phyloP scores from a whole-genome alignment of 2,113 vertebrate species.

The Eurystomus gularis region DNA sequence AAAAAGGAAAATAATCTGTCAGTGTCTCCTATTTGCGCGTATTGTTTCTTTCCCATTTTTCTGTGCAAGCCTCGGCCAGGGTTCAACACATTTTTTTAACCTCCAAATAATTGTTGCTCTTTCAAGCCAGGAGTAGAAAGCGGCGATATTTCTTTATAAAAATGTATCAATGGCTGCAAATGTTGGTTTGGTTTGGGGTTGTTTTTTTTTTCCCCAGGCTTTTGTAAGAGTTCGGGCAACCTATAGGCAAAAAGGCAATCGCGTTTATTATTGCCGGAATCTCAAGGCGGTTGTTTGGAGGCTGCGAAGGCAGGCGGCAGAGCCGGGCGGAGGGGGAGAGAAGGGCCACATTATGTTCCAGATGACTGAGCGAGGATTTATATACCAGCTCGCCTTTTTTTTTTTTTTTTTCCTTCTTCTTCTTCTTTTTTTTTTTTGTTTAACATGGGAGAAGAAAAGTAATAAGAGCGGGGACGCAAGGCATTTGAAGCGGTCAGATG shows the following conservation, averaged over 20 bases:
- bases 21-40: not conserved
- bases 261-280: conserved; percentile 85
- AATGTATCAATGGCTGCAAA: conserved; percentile 34
- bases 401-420: not conserved
- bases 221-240: conserved; percentile 76
- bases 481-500: conserved; percentile 79
- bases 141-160: conserved; percentile 26
- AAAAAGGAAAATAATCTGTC: conserved; percentile 25
- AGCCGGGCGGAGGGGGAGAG: conserved; percentile 62
- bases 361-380: conserved; percentile 82
- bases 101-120: conserved; percentile 15
- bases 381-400: conserved; percentile 73
- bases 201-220: not conserved
- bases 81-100: conserved; percentile 27
- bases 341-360: conserved; percentile 79
- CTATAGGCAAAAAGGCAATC: conserved; percentile 84
- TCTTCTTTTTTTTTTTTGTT: not conserved
- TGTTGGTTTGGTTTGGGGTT: not conserved
- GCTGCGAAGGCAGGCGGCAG: conserved; percentile 77
- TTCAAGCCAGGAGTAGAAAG: conserved; percentile 19
- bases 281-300: conserved; percentile 82
- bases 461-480: conserved; percentile 74
- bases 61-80: not conserved
- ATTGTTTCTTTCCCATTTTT: not conserved
- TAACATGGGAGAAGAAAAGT: conserved; percentile 79